A percentile compares a stretch with the other conserved stretches of the same genome.
These are phyloP conservation scores for Nyctibius bracteatus DNA, from an alignment of 2,113 vertebrate genomes.

Conservation along the genomic window DNA sequence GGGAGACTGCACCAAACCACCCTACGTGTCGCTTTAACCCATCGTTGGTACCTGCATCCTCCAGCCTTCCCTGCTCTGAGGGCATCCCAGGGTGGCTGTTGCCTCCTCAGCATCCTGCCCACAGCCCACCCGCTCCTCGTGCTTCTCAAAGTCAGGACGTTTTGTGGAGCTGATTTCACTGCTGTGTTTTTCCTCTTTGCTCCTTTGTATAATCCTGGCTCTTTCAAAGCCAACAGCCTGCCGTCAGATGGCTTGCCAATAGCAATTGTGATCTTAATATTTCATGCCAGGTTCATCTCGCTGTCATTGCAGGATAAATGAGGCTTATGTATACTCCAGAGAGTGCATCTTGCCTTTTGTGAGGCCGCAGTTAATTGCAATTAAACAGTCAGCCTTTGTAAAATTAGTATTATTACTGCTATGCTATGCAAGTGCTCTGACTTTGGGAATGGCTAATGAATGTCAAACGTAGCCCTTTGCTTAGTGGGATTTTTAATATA, in stretches of 20 bases:
- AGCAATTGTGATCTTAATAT: slow-evolving; percentile 59
- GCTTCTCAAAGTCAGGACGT: background rate
- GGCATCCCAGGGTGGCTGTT: background rate
- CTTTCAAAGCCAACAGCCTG: slow-evolving; percentile 45
- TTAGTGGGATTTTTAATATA: slow-evolving; percentile 24
- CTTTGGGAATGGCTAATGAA: background rate
- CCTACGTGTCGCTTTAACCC: rapidly evolving
- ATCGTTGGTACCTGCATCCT: rapidly evolving
- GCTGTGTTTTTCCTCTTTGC: background rate
- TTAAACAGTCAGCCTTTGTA: background rate
- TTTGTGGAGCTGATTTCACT: slow-evolving; percentile 13
- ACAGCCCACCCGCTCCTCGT: background rate
- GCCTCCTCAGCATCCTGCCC: background rate
- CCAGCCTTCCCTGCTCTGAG: background rate
- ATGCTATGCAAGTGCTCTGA: background rate
- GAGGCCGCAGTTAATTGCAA: slow-evolving; percentile 17
- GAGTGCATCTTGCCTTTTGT: slow-evolving; percentile 11
- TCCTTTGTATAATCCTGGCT: slow-evolving; percentile 31
- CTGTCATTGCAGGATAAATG: slow-evolving; percentile 36
- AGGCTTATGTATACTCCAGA: background rate
- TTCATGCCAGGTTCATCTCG: slow-evolving; percentile 64
- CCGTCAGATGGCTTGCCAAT: slow-evolving; percentile 64
- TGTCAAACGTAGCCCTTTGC: background rate
- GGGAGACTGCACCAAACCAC: background rate
- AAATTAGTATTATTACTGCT: background rate